Base-by-base conservation (phyloP, 2,113 vertebrate species). In the Eulemur rufifrons region DNA sequence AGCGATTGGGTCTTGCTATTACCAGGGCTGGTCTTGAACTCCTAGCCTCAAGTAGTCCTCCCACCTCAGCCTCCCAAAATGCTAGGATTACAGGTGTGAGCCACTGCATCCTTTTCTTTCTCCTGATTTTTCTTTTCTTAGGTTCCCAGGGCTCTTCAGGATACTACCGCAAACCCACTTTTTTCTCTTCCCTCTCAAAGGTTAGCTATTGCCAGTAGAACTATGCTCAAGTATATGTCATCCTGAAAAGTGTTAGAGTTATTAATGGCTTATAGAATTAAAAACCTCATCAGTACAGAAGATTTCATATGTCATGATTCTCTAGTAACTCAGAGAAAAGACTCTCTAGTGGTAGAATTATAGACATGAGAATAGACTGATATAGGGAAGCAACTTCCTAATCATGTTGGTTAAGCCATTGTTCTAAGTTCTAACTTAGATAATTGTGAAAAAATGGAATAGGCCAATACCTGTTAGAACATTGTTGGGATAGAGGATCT, bases 381-480 rank as follows among this genome's bases (percentile, higher is more conserved):
- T 88, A 13, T 21, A 42, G 93, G 56, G 64, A 92, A 80, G 74
- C 47, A 87, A 74, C 37, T 63, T 93, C 37, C 59, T 93, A 18
- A 47, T 66, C 37, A 56, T 92, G 52, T 42, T 71, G 37, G 37
- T 71, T 69, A 95, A 82, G 47, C 23, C 47, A 47, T 77, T 77
- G 3, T 76, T 93, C 85, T 74, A 76, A 73, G 50, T 74, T 94
- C 8, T 77, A 68, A n/a, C 23, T 76, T 84, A 94, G 37, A 29
- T 76, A 80, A 94, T 86, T 93, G 47, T 89, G 81, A 66, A 83
- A 83, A 96, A 86, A 61, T 52, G 13, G 61, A 68, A 42, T 69
- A 63, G 18, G 42, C 4, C 34, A 63, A 29, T 63, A 63, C 61
- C 27, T 21, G 47, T 81, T 14, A 84, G n/a, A 94, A 64, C 59